Evolutionary conservation across 30 jellyfish, hydroid and myxozoan species (phyloP).

Genomic region (Rhopilema esculentum): DNA sequence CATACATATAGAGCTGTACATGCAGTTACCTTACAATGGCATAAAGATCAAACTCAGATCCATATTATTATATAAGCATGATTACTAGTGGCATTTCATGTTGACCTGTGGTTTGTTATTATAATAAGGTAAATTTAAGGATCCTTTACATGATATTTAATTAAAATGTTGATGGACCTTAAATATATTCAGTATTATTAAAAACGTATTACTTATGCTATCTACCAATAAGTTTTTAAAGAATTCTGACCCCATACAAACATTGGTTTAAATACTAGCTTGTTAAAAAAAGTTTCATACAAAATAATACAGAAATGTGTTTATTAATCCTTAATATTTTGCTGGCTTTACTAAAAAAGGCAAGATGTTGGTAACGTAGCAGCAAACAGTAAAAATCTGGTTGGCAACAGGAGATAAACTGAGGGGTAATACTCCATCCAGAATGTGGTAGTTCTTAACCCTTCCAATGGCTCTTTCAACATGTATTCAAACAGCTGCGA

Average conservation of each 20-base stretch:
- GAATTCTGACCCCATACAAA: not conserved
- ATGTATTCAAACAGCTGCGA: conserved; percentile 46
- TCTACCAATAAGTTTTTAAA: not conserved
- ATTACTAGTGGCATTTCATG: not conserved
- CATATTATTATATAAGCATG: not conserved
- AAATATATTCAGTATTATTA: not conserved
- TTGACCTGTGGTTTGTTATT: not conserved
- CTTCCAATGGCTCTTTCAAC: conserved; percentile 57
- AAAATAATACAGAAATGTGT: not conserved
- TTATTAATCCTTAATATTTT: not conserved
- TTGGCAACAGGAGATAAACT: conserved; percentile 19
- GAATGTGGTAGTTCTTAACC: conserved; percentile 45
- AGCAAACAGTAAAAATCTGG: conserved; percentile 35
- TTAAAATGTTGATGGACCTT: too few species aligned
- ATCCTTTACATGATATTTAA: not conserved
- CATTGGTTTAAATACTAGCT: not conserved
- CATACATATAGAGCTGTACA: not conserved
- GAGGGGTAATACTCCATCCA: conserved; percentile 24
- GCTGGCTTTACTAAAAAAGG: conserved; percentile 6
- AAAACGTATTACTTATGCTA: not conserved
- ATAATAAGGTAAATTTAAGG: not conserved
- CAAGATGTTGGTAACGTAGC: conserved; percentile 25
- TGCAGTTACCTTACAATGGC: not conserved
- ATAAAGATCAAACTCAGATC: not conserved
- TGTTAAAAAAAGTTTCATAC: not conserved